Evolutionary conservation across 2,113 vertebrate genomes (phyloP).

Genomic region (Peucedramus taeniatus): DNA sequence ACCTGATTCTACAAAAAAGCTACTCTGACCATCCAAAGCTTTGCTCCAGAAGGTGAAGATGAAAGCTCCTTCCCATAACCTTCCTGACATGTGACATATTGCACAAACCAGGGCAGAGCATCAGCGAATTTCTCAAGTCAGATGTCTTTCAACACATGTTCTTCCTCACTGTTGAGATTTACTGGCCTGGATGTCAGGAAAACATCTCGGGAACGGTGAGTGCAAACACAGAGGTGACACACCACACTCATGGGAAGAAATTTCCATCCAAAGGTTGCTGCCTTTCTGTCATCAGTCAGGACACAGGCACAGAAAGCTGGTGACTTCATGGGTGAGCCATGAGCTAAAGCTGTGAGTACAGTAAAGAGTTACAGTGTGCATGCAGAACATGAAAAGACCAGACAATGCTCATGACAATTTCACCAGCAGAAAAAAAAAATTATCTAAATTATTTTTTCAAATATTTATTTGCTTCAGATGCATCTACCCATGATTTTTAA

Average conservation of each 20-base stretch:
- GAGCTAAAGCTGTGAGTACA: not conserved
- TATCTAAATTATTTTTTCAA: not conserved
- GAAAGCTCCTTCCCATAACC: not conserved
- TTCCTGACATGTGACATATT: not conserved
- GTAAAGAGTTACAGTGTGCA: not conserved
- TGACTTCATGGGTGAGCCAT: not conserved
- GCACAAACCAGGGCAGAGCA: not conserved
- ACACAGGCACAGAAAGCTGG: not conserved
- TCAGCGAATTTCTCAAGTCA: not conserved
- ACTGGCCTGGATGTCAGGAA: not conserved
- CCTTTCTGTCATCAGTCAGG: not conserved
- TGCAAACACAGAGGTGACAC: not conserved
- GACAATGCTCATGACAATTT: not conserved
- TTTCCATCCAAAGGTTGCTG: not conserved
- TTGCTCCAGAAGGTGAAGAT: not conserved
- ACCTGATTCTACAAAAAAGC: not conserved
- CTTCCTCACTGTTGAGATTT: not conserved
- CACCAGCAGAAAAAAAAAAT: not conserved
- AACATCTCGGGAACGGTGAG: accelerated
- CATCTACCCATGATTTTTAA: not conserved
- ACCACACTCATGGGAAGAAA: not conserved
- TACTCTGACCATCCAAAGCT: not conserved
- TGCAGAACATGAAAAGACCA: not conserved
- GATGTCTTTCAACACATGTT: not conserved
- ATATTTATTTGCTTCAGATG: not conserved